A percentile compares a stretch with the other conserved stretches of the same genome.
These are phyloP conservation scores for Oophaga pumilio DNA, from an alignment of 2,113 vertebrate species.

Conservation along the genomic window DNA sequence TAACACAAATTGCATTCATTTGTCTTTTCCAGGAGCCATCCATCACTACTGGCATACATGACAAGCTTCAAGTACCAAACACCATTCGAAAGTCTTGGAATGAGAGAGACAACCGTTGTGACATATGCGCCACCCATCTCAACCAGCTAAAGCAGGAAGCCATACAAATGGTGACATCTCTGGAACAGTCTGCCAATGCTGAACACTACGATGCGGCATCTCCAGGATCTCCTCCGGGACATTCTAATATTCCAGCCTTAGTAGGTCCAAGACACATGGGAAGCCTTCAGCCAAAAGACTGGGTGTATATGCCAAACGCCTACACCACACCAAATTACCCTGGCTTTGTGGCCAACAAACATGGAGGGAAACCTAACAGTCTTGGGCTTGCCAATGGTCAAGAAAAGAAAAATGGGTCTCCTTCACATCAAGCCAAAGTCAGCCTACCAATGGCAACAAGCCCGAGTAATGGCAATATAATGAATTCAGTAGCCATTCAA, in stretches of 20 bases:
- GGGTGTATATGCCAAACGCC: constrained; percentile 76
- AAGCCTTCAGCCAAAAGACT: constrained; percentile 76
- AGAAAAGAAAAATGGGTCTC: constrained; percentile 86
- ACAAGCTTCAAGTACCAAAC: constrained; percentile 93
- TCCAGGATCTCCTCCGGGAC: constrained; percentile 79
- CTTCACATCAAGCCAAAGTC: constrained; percentile 81
- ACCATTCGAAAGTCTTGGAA: constrained; percentile 93
- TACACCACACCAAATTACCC: constrained; percentile 76
- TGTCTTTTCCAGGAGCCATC: constrained; percentile 82
- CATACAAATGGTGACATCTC: constrained; percentile 89
- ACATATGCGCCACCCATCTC: constrained; percentile 91
- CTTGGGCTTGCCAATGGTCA: constrained; percentile 82
- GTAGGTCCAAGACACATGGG: constrained; percentile 74
- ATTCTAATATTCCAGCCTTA: constrained; percentile 70
- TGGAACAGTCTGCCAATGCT: constrained; percentile 76
- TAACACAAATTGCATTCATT: constrained; percentile 43
- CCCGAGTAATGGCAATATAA: constrained; percentile 78
- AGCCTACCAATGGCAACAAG: constrained; percentile 80
- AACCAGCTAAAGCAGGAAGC: constrained; percentile 97
- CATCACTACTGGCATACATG: constrained; percentile 89
- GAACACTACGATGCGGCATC: constrained; percentile 83
- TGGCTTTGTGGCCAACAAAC: constrained; percentile 76
- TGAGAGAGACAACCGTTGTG: constrained; percentile 91
- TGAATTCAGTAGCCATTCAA: constrained; percentile 82
- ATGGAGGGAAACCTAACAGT: constrained; percentile 86